Base-by-base conservation (phyloP, 2,797 vertebrate genomes). In the Dromococcyx pavoninus region DNA sequence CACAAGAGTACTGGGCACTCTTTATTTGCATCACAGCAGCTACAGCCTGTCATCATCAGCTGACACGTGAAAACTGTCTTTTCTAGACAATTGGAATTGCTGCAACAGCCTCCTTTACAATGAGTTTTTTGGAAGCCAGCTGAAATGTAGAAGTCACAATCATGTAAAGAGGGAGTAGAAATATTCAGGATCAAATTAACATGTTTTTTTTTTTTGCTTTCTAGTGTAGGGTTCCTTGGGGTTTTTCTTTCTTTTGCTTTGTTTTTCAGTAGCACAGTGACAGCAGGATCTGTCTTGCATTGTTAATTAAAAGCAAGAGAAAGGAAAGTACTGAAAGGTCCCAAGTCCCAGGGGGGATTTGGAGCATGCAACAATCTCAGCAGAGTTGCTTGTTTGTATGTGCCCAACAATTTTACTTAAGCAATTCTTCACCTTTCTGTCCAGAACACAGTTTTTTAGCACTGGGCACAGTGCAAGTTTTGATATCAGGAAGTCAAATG, bases 291-390 rank as follows among this genome's bases (percentile, higher is more conserved):
- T 73, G 33, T n/a, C 27, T 73, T 56, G 19, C 0, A 0, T 10
- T 22, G 7, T 10, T 70, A 32, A 64, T 22, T 15, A 5, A 70
- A 79, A 44, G 28, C 35, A 54, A 53, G 43, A 74, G 37, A 66
- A 9, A 14, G 25, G 32, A 48, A 48, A 64, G 24, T 25, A 43
- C 76, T 33, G 33, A 32, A 48, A 69, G 11, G 32, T 65, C 41
- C 11, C 1, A 0, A 19, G 39, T n/a, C 35, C 22, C 22, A 4
- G 24, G 6, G 13, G 7, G 30, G 10, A 28, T 19, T 12, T 50
- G 44, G 72, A 71, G 28, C 10, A 0, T 1, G 1, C 0, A 1
- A 43, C 48, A 71, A 32, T 28, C 18, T 22, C 0, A 0, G 58
- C 2, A 1, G 54, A 84, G 67, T 13, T 56, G 44, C 41, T 12